These are phyloP conservation scores for Epiblema foenella DNA, from an alignment of 2,888 invertebrate genomes.

Conservation along the genomic window DNA sequence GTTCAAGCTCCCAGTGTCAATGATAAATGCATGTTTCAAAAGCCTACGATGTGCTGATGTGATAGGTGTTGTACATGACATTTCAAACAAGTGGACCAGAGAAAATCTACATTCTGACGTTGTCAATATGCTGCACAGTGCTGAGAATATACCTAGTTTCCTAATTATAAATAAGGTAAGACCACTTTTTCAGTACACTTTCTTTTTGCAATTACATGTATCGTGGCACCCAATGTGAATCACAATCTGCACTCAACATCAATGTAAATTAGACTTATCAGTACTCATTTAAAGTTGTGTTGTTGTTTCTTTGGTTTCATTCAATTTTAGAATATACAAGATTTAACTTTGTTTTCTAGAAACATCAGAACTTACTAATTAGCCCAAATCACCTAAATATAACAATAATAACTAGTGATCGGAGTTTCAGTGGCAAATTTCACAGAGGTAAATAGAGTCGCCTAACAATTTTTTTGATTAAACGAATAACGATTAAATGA, in stretches of 20 bases:
- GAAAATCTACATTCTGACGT: slow-evolving; percentile 89
- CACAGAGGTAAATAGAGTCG: no score
- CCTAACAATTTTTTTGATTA: no score
- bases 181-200: slow-evolving; percentile 19
- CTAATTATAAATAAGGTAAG: slow-evolving; percentile 95
- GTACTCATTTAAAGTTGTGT: no score
- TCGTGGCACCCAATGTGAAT: no score
- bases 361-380: no score
- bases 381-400: neutral
- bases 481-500: no score
- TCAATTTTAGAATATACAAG: no score
- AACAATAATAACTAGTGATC: neutral
- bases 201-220: neutral
- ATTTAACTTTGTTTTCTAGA: no score
- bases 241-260: no score
- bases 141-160: slow-evolving; percentile 87
- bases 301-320: no score
- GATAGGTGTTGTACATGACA: slow-evolving; percentile 95
- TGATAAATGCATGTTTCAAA: slow-evolving; percentile 81
- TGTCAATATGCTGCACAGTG: slow-evolving; percentile 87
- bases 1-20: slow-evolving; percentile 73
- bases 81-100: slow-evolving; percentile 88
- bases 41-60: slow-evolving; percentile 90
- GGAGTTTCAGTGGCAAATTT: no score
- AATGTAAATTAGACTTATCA: no score